Conservation (phyloP, 2,797 vertebrate genomes). For the Steatocranus sp. region DNA sequence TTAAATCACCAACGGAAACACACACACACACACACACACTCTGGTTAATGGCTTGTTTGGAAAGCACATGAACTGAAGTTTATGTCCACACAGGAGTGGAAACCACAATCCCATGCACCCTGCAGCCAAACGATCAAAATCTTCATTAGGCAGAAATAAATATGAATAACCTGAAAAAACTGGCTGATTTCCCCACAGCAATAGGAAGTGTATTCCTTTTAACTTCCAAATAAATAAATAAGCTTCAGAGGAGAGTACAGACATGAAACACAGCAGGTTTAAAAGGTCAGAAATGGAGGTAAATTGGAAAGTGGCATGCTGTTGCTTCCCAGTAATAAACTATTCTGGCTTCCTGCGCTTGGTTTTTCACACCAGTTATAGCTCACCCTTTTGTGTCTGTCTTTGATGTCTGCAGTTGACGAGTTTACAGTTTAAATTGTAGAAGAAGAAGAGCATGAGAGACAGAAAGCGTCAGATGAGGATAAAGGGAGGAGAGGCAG, state of each 20-base stretch:
- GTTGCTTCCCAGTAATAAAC: slow-evolving; percentile 17
- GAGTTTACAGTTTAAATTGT: slow-evolving; percentile 31
- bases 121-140: background rate
- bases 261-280: slow-evolving; percentile 32
- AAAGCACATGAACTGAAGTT: background rate
- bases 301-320: slow-evolving; percentile 43
- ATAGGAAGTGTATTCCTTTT: background rate
- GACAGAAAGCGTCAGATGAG: background rate
- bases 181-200: background rate
- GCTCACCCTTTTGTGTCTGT: slow-evolving; percentile 28
- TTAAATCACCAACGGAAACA: background rate
- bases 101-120: background rate
- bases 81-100: background rate
- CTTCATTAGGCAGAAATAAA: background rate
- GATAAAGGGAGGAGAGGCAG: background rate
- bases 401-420: slow-evolving; percentile 59
- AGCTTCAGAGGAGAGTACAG: background rate
- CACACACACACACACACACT: background rate
- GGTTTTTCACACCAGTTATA: slow-evolving; percentile 45
- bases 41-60: background rate
- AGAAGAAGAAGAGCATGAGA: background rate
- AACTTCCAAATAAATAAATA: background rate
- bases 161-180: background rate
- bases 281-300: slow-evolving; percentile 43
- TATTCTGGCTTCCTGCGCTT: slow-evolving; percentile 32